Evolutionary conservation across 2,888 invertebrate genomes (phyloP), one percentile per base, ranked within the genome.

Genomic region (Latrodectus elegans): DNA sequence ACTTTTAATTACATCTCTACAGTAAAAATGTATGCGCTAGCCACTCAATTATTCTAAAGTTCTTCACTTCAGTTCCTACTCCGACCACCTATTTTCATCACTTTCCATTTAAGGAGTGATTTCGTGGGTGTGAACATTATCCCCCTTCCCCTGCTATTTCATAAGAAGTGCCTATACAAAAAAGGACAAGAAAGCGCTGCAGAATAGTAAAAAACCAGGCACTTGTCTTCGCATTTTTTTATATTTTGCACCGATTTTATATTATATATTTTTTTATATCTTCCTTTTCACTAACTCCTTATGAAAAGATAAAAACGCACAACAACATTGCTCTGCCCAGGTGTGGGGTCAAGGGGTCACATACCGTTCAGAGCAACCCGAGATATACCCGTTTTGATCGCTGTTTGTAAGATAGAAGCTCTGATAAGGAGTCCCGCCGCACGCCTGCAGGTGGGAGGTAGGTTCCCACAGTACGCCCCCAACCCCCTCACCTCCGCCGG

Each of bases 401-500:
- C 73, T 38, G 78, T 38, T 71, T 84, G 88, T 84, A 88, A 88
- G 88, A 88, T 88, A 88, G 88, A 88, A 83, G 80, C 75, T 15
- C 76, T n/a, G 88, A 88, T 88, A 88, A 88, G 88, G 81, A 53
- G 38, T 11, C 70, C 64, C 74, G 73, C 73, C 82, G 73, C 82
- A 75, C 81, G 73, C 78, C 76, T 81, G 71, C 75, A 75, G 80
- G 80, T 75, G 81, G 87, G 82, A 72, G 77, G 81, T 67, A 17
- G 67, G 78, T 85, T 79, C 84, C 84, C 84, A 85, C 79, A 74
- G 60, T 85, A 38, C 12, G 38, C 60, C 70, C 73, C 81, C 73
- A 15, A 38, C 81, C 51, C 74, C 17, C 60, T n/a, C 60, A 60
- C 22, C 38, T n/a, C 26, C 38, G 6, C 4, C 17, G 38, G 17